These are phyloP conservation scores for Ophion slaviceki DNA, from an alignment of 2,888 invertebrate species.

Conservation along the genomic window DNA sequence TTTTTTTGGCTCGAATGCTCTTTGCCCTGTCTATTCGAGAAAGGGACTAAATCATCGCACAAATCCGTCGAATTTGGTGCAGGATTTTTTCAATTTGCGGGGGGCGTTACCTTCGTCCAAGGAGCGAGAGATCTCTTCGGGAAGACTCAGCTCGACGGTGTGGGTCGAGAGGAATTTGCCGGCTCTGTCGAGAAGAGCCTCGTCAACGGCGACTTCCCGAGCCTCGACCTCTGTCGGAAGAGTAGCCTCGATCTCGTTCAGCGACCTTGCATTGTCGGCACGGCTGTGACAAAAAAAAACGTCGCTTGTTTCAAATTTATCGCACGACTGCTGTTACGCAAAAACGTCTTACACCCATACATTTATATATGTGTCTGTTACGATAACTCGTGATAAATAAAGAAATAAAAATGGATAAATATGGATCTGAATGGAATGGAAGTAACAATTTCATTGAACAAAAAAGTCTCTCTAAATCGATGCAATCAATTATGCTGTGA, in stretches of 20 bases:
- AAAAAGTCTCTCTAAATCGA: no score
- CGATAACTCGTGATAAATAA: background rate
- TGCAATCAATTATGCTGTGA: background rate
- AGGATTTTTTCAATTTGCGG: conserved; percentile 9
- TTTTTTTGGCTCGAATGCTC: background rate
- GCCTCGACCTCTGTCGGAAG: conserved; percentile 90
- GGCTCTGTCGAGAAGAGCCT: conserved; percentile 90
- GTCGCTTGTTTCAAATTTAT: conserved; percentile 21
- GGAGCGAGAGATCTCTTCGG: conserved; percentile 91
- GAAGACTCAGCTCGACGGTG: conserved; percentile 92
- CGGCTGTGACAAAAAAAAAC: conserved; percentile 76
- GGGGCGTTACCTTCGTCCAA: conserved; percentile 90
- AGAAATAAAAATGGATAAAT: conserved; percentile 10
- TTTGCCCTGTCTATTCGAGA: background rate
- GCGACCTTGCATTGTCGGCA: conserved; percentile 84
- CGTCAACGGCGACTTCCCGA: conserved; percentile 89
- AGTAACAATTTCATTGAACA: background rate
- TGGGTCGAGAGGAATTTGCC: conserved; percentile 91
- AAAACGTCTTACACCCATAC: background rate
- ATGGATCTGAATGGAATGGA: conserved; percentile 30
- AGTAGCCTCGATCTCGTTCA: conserved; percentile 86
- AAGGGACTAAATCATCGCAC: background rate
- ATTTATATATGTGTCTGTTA: background rate
- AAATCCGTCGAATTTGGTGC: no score
- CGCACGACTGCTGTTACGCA: conserved; percentile 8